Evolutionary conservation across 2,888 invertebrate genomes (phyloP).

Genomic region (Tenthredo distinguenda): DNA sequence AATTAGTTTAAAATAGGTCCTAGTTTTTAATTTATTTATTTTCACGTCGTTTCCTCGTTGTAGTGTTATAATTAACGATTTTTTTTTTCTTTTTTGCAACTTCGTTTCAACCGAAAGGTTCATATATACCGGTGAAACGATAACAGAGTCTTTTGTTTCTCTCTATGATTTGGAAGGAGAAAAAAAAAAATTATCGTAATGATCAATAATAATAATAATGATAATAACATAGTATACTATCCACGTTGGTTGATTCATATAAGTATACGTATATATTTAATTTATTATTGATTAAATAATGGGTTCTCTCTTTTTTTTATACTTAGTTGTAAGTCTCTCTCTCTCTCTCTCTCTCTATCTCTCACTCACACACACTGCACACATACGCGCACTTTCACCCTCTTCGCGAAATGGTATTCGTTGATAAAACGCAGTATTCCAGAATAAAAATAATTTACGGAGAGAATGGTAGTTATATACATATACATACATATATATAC

Average conservation of each 20-base stretch:
- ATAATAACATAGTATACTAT: background rate
- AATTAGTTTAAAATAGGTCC: background rate
- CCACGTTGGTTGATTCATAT: too few relatives aligned
- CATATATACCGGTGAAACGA: background rate
- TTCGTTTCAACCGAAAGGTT: background rate
- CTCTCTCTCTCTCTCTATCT: background rate
- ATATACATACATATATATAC: constrained; percentile 8
- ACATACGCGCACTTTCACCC: too few relatives aligned
- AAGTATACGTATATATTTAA: too few relatives aligned
- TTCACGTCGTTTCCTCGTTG: background rate
- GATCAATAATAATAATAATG: background rate
- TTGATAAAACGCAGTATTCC: background rate
- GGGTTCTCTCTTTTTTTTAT: background rate
- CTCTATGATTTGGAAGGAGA: too few relatives aligned
- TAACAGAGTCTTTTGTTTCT: too few relatives aligned
- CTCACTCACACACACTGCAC: too few relatives aligned
- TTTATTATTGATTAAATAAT: too few relatives aligned
- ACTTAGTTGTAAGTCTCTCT: background rate
- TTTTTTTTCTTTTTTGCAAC: background rate
- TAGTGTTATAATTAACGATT: too few relatives aligned
- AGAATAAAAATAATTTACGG: constrained; percentile 3
- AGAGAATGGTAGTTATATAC: constrained; percentile 48
- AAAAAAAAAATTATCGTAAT: too few relatives aligned
- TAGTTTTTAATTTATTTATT: background rate
- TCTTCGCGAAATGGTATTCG: background rate